Evolutionary conservation across 2,888 invertebrate genomes (phyloP), one percentile per base, ranked within the genome.

Genomic region (Parascotia fuliginaria): DNA sequence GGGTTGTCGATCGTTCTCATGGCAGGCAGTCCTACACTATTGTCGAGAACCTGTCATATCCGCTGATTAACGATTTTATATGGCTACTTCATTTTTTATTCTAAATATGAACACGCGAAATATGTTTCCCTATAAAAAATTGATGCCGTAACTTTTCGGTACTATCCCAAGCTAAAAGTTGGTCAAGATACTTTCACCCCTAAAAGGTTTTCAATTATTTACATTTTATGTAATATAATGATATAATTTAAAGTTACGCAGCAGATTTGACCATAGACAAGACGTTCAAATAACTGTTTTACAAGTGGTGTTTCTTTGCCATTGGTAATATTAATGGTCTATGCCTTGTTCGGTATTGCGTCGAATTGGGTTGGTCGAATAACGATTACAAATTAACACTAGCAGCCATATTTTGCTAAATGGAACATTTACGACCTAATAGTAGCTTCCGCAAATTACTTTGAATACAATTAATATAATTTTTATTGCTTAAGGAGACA

Each of bases 161-260:
- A n/a, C n/a, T n/a, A n/a, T n/a, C n/a, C n/a, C n/a, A n/a, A n/a
- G n/a, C n/a, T n/a, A n/a, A n/a, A n/a, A n/a, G n/a, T n/a, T n/a
- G n/a, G n/a, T n/a, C n/a, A n/a, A n/a, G n/a, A n/a, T n/a, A n/a
- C n/a, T n/a, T n/a, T n/a, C n/a, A n/a, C n/a, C n/a, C n/a, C n/a
- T n/a, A n/a, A n/a, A n/a, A n/a, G n/a, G n/a, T n/a, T n/a, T n/a
- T n/a, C n/a, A n/a, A n/a, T n/a, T n/a, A 64, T 70, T 60, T 60
- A 62, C 59, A 60, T 58, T 54, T 85, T 85, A 79, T 71, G 72
- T 80, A 84, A 83, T 57, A 69, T 67, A 72, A 78, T 77, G 48
- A 73, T 70, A 43, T 16, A 29, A 27, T 42, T 27, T 2, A 14
- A 14, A 14, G 2, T 32, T 32, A 32, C 33, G 33, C 13, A 9